Conservation (phyloP, 2,797 vertebrate genomes). For the Garrulus glandarius region DNA sequence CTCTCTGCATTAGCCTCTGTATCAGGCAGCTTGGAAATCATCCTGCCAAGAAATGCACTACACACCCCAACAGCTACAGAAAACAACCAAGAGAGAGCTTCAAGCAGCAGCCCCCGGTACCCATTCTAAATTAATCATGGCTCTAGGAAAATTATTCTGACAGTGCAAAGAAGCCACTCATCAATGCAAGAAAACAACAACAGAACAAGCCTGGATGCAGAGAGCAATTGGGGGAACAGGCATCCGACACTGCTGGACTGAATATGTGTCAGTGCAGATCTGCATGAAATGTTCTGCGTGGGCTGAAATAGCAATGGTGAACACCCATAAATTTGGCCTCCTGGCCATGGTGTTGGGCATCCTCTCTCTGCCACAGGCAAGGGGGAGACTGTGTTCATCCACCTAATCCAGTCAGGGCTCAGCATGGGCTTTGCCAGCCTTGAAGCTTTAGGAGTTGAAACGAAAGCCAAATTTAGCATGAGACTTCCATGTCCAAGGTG, state of each 20-base stretch:
- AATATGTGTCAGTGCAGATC: neutral
- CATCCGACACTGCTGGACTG: neutral
- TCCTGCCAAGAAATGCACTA: neutral
- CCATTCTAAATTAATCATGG: neutral
- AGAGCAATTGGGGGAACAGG: rapidly evolving
- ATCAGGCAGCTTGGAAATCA: neutral
- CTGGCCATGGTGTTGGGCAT: rapidly evolving
- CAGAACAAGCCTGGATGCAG: neutral
- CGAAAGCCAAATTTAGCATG: neutral
- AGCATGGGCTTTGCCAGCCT: rapidly evolving
- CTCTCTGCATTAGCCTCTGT: neutral
- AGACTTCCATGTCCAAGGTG: neutral
- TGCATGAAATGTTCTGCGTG: neutral
- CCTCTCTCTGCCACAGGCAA: neutral
- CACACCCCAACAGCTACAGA: rapidly evolving
- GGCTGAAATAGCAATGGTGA: neutral
- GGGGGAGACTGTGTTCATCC: rapidly evolving
- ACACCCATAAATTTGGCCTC: neutral
- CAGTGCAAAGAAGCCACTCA: neutral
- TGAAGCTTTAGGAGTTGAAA: neutral
- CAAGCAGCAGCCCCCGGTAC: neutral
- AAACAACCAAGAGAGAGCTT: neutral
- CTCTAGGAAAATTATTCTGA: neutral
- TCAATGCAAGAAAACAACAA: neutral
- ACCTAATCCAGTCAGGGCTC: neutral